Evolutionary conservation across 2,797 vertebrate species (phyloP).

Genomic region (Tapera naevia): DNA sequence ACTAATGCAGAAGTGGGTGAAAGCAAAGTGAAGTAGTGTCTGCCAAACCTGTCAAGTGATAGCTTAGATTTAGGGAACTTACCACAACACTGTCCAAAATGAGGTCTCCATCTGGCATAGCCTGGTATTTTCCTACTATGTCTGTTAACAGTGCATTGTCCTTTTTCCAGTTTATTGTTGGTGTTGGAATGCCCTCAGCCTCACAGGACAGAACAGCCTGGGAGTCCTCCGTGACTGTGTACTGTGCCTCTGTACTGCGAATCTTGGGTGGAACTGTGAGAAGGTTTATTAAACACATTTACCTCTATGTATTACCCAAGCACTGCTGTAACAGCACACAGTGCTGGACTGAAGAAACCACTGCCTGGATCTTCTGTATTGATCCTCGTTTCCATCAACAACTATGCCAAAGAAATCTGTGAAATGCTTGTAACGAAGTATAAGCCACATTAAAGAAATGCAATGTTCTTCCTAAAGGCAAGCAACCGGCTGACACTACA

Average conservation of each 20-base stretch:
- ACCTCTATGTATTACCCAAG: neutral
- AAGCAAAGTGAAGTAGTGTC: neutral
- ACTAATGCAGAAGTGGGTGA: neutral
- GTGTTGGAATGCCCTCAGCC: constrained; percentile 88
- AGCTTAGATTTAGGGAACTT: constrained; percentile 43
- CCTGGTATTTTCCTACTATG: constrained; percentile 78
- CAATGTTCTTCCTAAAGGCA: neutral
- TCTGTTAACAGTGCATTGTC: constrained; percentile 77
- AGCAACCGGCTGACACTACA: neutral
- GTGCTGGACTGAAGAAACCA: neutral
- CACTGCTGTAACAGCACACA: neutral
- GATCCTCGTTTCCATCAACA: neutral
- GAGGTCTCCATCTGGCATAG: constrained; percentile 86
- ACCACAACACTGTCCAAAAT: constrained; percentile 87
- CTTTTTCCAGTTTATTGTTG: constrained; percentile 87
- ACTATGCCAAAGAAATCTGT: neutral
- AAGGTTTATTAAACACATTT: neutral
- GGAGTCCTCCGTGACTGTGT: constrained; percentile 80
- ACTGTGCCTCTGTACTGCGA: constrained; percentile 71
- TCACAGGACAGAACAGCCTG: constrained; percentile 83
- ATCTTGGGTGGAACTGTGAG: constrained; percentile 90
- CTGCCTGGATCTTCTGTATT: neutral
- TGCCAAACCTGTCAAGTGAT: neutral
- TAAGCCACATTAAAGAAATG: neutral
- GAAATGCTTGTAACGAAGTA: neutral